Base-by-base conservation (phyloP, 1,140 invertebrate genomes). In the Drosophila mauritiana region DNA sequence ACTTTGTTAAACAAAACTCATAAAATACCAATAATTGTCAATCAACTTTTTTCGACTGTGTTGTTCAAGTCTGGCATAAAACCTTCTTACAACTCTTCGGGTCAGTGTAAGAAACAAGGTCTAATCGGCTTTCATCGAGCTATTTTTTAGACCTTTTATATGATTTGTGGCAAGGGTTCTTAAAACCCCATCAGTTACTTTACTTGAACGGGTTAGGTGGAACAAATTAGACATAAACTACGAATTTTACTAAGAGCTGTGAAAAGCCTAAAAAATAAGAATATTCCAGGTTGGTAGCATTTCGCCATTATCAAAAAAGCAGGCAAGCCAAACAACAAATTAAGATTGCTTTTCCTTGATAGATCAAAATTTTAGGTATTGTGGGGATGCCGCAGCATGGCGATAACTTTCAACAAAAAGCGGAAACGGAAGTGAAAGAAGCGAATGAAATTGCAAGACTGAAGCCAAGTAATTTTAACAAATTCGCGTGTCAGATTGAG, bases 11-110 rank as follows among this genome's bases (percentile, higher is more conserved):
- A 58, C 42, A 42, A 52, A 45, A 40, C 68, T 67, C 64, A 80
- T 85, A 74, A 85, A 85, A 81, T 67, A 81, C 63, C 78, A 86
- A 78, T 82, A 78, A 78, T 75, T 81, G 82, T 78, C 83, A 78
- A 75, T 75, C 73, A 81, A 68, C 63, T 78, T 53, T 40, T 45
- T 63, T 52, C 40, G 37, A 34, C 22, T 55, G 46, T 37, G 64
- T 69, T 55, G 27, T 11, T 59, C 12, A 36, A 25, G 37, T 45
- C 10, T 34, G 39, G 25, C 2, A 12, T 20, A 13, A 39, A 51
- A 62, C 15, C 11, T 62, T 37, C 43, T 1, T 12, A 22, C 20
- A 73, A 73, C 40, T 69, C 69, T 48, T 51, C 2, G 31, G 15
- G 6, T 8, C 43, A 11, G 46, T 49, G 25, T 31, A 34, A 17